Percentiles rank a stretch among this genome's conserved stretches.
phyloP scores from a whole-genome alignment of 2,797 vertebrate genomes.

The Coendou prehensilis region DNA sequence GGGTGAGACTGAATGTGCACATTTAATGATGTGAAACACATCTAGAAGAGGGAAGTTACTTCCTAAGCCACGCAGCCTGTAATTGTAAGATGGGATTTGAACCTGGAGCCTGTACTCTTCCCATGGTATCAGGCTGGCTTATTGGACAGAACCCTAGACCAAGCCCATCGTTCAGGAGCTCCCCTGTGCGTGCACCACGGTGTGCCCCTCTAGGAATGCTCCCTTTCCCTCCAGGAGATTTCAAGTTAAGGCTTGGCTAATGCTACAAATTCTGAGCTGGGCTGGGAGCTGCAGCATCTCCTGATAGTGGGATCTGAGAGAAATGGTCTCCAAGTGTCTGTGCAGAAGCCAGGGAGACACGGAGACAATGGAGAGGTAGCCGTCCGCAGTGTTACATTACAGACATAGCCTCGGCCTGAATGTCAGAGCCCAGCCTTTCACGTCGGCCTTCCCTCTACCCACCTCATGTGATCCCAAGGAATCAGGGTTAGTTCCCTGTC shows the following conservation, averaged over 20 bases:
- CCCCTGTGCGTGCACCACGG: neutral
- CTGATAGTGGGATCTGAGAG: neutral
- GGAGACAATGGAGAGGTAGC: neutral
- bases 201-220: neutral
- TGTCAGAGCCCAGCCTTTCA: neutral
- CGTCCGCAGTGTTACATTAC: fast-evolving
- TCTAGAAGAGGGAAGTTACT: neutral
- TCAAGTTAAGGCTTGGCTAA: neutral
- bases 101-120: neutral
- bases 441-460: neutral
- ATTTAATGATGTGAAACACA: neutral
- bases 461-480: neutral
- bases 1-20: neutral
- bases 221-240: neutral
- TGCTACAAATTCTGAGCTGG: neutral
- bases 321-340: neutral
- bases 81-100: neutral
- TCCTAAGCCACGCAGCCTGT: neutral
- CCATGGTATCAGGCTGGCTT: neutral
- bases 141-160: neutral
- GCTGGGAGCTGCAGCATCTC: neutral
- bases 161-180: neutral
- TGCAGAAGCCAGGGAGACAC: neutral
- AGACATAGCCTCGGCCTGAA: neutral
- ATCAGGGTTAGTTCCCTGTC: neutral